Percentiles rank a stretch among this genome's conserved stretches.
Conservation (phyloP, 2,113 vertebrate species). For the Tragulus kanchil region DNA sequence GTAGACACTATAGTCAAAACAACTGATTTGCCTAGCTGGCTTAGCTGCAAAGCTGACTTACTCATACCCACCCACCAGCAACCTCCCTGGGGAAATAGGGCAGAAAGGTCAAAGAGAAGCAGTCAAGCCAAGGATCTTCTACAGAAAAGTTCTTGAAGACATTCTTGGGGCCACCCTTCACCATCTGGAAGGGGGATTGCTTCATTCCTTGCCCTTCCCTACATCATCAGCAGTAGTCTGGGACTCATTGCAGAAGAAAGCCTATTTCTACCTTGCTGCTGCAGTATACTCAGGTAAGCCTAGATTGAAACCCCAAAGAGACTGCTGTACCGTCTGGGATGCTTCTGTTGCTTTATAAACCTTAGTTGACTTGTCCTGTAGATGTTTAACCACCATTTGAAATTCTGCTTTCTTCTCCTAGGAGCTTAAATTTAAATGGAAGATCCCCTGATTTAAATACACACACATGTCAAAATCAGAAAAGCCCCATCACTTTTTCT, state of each 20-base stretch:
- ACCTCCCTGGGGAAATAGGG: conserved; percentile 67
- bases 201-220: background rate
- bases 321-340: background rate
- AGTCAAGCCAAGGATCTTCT: conserved; percentile 3
- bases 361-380: background rate
- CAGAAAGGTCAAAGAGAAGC: conserved; percentile 46
- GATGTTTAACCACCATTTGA: background rate
- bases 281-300: conserved; percentile 67
- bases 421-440: background rate
- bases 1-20: conserved; percentile 69
- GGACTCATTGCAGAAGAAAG: background rate
- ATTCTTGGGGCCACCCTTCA: background rate
- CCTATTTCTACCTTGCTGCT: background rate
- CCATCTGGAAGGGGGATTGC: conserved; percentile 11
- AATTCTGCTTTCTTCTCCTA: background rate
- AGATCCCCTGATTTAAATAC: background rate
- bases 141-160: conserved; percentile 8
- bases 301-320: background rate
- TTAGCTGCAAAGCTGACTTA: conserved; percentile 46
- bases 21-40: conserved; percentile 80
- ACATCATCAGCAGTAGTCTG: background rate
- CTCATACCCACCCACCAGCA: conserved; percentile 65
- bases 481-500: background rate
- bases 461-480: background rate
- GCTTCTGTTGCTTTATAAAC: background rate